A percentile compares a stretch with the other conserved stretches of the same genome.
phyloP scores from a whole-genome alignment of 2,113 vertebrate species.

The Cottus gobio region DNA sequence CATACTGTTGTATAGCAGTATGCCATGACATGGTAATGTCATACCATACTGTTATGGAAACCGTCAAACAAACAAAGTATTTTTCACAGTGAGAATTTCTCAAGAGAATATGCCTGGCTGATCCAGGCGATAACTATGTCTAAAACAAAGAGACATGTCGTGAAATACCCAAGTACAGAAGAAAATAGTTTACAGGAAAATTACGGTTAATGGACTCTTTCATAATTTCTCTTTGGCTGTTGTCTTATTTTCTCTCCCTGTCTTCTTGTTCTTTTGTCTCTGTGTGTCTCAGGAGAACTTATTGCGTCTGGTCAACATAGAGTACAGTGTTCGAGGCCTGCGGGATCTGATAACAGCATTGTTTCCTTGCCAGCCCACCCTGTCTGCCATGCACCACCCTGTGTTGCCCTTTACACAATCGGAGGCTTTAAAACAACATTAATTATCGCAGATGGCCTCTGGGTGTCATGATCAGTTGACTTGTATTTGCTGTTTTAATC shows the following conservation, averaged over 20 bases:
- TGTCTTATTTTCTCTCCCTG: slow-evolving; percentile 17
- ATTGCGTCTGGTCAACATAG: slow-evolving; percentile 93
- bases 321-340: slow-evolving; percentile 91
- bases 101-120: slow-evolving; percentile 23
- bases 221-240: slow-evolving; percentile 12
- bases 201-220: slow-evolving; percentile 1
- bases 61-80: too few species aligned
- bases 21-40: too few species aligned
- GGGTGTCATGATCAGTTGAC: slow-evolving; percentile 27
- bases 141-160: neutral
- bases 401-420: slow-evolving; percentile 62
- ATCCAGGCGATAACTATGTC: slow-evolving; percentile 25
- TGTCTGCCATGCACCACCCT: slow-evolving; percentile 51
- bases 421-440: slow-evolving; percentile 35
- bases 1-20: too few species aligned
- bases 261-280: slow-evolving; percentile 47
- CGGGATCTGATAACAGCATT: slow-evolving; percentile 81
- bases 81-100: too few species aligned
- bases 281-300: slow-evolving; percentile 88
- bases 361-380: slow-evolving; percentile 66
- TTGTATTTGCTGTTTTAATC: slow-evolving; percentile 36
- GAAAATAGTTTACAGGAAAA: slow-evolving; percentile 8
- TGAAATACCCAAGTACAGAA: slow-evolving; percentile 3
- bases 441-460: slow-evolving; percentile 19
- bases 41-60: too few species aligned